Percentiles rank a stretch among this genome's conserved stretches.
phyloP scores from a whole-genome alignment of 64 coral and sea anemone genomes.

The Exaiptasia diaphana region DNA sequence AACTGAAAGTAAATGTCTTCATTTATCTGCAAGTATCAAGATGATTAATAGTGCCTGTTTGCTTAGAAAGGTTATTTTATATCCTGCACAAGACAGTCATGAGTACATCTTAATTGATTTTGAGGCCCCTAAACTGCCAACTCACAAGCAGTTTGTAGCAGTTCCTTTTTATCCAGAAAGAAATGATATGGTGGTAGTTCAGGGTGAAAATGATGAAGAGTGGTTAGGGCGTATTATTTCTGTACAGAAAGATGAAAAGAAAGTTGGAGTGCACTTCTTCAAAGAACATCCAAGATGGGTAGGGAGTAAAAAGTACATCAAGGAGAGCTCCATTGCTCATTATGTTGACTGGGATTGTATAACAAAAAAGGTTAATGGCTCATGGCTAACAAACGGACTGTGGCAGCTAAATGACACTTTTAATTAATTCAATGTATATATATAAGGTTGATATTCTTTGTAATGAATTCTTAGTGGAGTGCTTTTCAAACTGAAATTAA shows the following conservation, averaged over 20 bases:
- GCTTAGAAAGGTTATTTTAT: constrained; percentile 59
- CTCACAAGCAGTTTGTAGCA: constrained; percentile 60
- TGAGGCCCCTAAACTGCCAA: constrained; percentile 28
- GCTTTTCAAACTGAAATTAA: not conserved
- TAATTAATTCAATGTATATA: constrained; percentile 1
- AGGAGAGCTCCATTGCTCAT: constrained; percentile 52
- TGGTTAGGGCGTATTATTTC: constrained; percentile 41
- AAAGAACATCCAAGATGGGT: constrained; percentile 78
- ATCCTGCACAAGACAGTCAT: constrained; percentile 39
- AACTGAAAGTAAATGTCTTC: constrained; percentile 46
- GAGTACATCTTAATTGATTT: constrained; percentile 53
- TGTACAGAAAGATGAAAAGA: constrained; percentile 55
- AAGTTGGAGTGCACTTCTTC: constrained; percentile 55
- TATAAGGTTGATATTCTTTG: not conserved
- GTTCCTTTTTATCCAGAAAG: constrained; percentile 44
- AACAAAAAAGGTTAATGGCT: constrained; percentile 40
- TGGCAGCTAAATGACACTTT: constrained; percentile 40
- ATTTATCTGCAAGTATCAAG: constrained; percentile 31
- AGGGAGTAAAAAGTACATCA: constrained; percentile 47
- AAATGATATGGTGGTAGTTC: constrained; percentile 37
- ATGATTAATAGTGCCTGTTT: constrained; percentile 35
- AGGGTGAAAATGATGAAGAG: constrained; percentile 46
- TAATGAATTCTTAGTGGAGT: not conserved
- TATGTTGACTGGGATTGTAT: constrained; percentile 59
- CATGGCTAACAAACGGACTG: constrained; percentile 54